Evolutionary conservation across 2,113 vertebrate species (phyloP).

Genomic region (Rattus rattus): DNA sequence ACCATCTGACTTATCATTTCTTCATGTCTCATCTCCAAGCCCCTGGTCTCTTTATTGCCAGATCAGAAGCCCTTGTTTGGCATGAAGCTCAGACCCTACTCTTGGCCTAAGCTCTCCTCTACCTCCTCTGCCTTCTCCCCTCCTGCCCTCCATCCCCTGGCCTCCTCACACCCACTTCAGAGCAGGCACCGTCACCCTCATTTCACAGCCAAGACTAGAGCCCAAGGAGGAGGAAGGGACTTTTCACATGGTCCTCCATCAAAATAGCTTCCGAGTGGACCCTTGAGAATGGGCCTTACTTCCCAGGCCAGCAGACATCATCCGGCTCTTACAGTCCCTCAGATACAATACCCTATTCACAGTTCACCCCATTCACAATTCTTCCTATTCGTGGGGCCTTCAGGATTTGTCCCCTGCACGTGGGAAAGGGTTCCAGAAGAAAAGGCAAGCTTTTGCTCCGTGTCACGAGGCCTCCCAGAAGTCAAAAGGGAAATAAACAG

Average conservation of each 20-base stretch:
- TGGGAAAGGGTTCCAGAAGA: background rate
- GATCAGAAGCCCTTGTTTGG: background rate
- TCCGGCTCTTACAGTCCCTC: background rate
- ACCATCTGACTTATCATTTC: background rate
- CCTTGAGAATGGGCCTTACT: background rate
- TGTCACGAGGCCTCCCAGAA: background rate
- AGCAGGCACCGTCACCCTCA: background rate
- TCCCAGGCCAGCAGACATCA: slow-evolving; percentile 27
- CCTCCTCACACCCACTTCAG: accelerated
- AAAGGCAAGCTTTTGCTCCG: background rate
- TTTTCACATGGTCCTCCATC: slow-evolving; percentile 1
- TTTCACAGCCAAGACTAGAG: background rate
- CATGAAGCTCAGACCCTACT: background rate
- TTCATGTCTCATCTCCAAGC: background rate
- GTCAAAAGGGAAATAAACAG: background rate
- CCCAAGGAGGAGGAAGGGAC: background rate
- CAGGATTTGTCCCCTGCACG: slow-evolving; percentile 45
- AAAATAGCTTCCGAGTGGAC: background rate
- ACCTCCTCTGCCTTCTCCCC: background rate
- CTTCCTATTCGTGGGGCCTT: slow-evolving; percentile 13
- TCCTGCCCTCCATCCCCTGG: no score
- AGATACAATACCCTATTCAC: slow-evolving; percentile 62
- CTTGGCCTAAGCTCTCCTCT: background rate
- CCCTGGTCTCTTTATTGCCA: background rate
- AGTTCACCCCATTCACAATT: background rate